Conservation (phyloP, 2,797 vertebrate species). For the Erethizon dorsatum region DNA sequence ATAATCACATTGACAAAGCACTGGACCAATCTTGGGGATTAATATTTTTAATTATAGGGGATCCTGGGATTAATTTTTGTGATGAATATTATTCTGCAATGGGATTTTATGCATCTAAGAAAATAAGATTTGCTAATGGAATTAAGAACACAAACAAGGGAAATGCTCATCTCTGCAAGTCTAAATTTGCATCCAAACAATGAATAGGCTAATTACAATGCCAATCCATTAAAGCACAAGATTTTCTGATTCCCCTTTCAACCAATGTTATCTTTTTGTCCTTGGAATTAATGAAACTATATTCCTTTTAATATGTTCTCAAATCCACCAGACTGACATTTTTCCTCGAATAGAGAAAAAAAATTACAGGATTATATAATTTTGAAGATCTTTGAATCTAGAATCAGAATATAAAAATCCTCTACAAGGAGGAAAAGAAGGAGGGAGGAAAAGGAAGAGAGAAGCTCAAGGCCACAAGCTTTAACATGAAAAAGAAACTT, state of each 20-base stretch:
- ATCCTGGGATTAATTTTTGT: conserved; percentile 62
- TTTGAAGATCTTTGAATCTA: neutral
- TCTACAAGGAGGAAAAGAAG: neutral
- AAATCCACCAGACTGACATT: neutral
- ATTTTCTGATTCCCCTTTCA: conserved; percentile 41
- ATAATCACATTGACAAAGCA: neutral
- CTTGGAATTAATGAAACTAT: conserved; percentile 61
- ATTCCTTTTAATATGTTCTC: conserved; percentile 45
- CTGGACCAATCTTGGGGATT: neutral
- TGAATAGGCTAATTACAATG: conserved; percentile 66
- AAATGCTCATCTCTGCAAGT: conserved; percentile 29
- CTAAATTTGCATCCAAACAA: conserved; percentile 53
- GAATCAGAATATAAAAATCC: conserved; percentile 14
- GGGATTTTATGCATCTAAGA: conserved; percentile 64
- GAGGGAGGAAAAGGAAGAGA: neutral
- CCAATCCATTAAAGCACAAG: neutral
- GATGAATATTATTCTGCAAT: conserved; percentile 65
- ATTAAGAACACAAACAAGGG: conserved; percentile 70
- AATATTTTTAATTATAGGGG: conserved; percentile 36
- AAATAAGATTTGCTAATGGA: conserved; percentile 64
- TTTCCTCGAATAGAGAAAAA: conserved; percentile 42
- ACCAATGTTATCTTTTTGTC: neutral
- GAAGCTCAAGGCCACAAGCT: neutral
- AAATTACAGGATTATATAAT: conserved; percentile 15
- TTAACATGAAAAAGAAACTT: neutral